These are phyloP conservation scores for Toxonevra muliebris DNA, from an alignment of 2,888 invertebrate species.

Conservation along the genomic window DNA sequence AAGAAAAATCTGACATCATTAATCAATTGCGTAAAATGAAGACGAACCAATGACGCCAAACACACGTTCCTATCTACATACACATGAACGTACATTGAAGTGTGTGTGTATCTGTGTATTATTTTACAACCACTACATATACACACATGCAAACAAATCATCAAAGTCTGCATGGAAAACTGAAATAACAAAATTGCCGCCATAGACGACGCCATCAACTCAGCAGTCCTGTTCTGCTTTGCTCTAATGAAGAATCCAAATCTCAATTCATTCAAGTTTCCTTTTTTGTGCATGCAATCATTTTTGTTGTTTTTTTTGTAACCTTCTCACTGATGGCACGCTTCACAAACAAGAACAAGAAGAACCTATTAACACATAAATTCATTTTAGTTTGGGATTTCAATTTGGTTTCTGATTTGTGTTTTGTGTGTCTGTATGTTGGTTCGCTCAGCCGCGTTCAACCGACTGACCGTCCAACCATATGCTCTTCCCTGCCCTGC, in stretches of 20 bases:
- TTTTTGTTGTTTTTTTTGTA: too few species aligned
- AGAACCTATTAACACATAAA: constrained; percentile 18
- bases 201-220: not conserved
- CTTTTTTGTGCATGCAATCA: not conserved
- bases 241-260: not conserved
- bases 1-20: constrained; percentile 15
- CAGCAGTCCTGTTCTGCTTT: not conserved
- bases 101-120: too few species aligned
- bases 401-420: constrained; percentile 22
- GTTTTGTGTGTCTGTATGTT: too few species aligned
- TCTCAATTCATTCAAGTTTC: not conserved
- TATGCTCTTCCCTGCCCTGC: too few species aligned
- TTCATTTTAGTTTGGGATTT: constrained; percentile 17
- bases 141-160: not conserved
- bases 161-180: not conserved
- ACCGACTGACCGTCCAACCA: too few species aligned
- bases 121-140: not conserved
- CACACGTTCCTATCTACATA: not conserved
- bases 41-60: not conserved
- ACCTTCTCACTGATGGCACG: not conserved
- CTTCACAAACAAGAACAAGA: not conserved
- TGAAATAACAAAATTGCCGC: not conserved
- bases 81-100: not conserved
- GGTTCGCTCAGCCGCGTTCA: not conserved
- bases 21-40: constrained; percentile 1